Conservation (phyloP, 2,888 invertebrate genomes). For the Andrena bicolor region DNA sequence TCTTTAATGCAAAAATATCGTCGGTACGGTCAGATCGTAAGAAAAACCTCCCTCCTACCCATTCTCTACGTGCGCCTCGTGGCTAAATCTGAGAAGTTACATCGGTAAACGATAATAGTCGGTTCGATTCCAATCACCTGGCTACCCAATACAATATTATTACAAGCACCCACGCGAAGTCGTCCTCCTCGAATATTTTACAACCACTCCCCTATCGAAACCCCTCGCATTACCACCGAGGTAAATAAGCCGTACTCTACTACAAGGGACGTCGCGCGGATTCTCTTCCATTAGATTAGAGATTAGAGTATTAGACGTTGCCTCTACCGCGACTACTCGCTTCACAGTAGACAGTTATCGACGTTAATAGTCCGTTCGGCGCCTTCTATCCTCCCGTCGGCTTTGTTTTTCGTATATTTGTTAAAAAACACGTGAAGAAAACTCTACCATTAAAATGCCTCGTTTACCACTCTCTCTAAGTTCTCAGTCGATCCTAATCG, state of each 20-base stretch:
- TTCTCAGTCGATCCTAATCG: slow-evolving; percentile 4
- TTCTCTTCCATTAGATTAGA: too few relatives aligned
- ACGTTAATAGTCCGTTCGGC: background rate
- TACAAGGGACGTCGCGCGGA: background rate
- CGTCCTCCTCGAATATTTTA: background rate
- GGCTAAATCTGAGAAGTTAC: slow-evolving; percentile 65
- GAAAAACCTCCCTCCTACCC: slow-evolving; percentile 32
- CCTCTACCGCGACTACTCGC: background rate
- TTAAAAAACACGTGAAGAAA: background rate
- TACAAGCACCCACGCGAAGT: background rate
- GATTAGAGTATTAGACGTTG: background rate
- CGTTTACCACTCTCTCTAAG: background rate
- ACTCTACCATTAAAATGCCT: background rate
- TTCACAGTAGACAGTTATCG: background rate
- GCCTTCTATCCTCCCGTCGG: background rate
- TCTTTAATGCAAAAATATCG: slow-evolving; percentile 43
- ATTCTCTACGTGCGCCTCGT: slow-evolving; percentile 8
- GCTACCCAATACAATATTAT: too few relatives aligned
- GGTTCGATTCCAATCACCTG: background rate
- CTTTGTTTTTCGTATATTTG: background rate
- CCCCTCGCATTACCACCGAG: background rate
- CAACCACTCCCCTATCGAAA: background rate
- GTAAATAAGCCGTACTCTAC: background rate
- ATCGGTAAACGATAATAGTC: slow-evolving; percentile 17
- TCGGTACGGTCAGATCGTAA: slow-evolving; percentile 37